Evolutionary conservation across 2,797 vertebrate genomes (phyloP), one percentile per base, ranked within the genome.

Genomic region (Pangasius mekongensis): DNA sequence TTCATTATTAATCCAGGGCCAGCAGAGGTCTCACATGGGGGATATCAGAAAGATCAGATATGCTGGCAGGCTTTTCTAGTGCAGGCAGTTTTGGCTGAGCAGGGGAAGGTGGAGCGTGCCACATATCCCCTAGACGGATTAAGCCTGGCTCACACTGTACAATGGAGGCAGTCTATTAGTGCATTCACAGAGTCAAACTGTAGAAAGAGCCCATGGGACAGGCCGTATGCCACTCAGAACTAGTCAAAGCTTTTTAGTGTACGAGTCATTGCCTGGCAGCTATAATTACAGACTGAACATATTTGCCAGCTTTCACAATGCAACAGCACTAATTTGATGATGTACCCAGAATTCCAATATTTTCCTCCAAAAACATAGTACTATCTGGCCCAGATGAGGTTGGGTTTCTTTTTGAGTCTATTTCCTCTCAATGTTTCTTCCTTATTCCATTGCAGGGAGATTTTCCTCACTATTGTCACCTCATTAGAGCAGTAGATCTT

Each of bases 1-100:
- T 92, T 91, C 91, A 93, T 94, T 94, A 95, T 93, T 93, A 92
- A 95, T 94, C 91, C 87, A 81, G 73, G 90, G 76, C 87, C 87
- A 92, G 88, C 69, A 89, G 88, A 89, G 87, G 88, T 89, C 88
- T 94, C 90, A 91, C 90, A 82, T 87, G 92, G 90, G 93, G 87
- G 85, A 87, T 22, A 74, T 91, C 81, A 91, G 66, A 90, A 89
- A 90, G 80, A 89, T 91, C 88, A 90, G 90, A 90, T 92, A 92
- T 82, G 66, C 91, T 89, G 91, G 36, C 76, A 87, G 88, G 66
- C 49, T 60, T 87, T 66, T 49, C 60, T 33, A 90, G 84, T 66
- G 33, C 49, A 64, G 80, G 33, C 78, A 49, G 84, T 47, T 71
- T 49, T 36, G 66, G 56, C 52, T 54, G 67, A 64, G 77, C 11